These are phyloP conservation scores for Apodemus agrarius DNA, from an alignment of 2,797 vertebrate species.

Conservation along the genomic window DNA sequence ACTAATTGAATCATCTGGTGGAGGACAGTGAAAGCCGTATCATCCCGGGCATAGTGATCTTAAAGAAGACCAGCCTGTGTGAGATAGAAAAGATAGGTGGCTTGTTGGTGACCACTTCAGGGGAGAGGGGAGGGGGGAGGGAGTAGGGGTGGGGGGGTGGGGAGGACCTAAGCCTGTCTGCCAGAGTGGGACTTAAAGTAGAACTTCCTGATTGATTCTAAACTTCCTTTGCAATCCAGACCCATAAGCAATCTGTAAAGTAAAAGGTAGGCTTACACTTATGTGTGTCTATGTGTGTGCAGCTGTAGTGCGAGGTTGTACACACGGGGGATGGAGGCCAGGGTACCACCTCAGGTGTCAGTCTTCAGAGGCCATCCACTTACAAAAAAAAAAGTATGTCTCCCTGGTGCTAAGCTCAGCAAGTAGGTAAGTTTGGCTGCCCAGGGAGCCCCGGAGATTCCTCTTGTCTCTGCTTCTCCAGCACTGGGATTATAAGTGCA, in stretches of 20 bases:
- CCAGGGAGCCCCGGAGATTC: background rate
- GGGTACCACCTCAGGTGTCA: background rate
- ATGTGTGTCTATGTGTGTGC: background rate
- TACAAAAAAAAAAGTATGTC: background rate
- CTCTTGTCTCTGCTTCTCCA: background rate
- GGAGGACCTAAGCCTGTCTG: conserved; percentile 53
- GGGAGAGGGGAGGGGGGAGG: too few relatives aligned
- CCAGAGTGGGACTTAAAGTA: background rate
- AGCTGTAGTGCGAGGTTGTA: background rate
- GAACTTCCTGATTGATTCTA: background rate
- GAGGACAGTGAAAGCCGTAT: conserved; percentile 65
- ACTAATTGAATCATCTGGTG: conserved; percentile 82
- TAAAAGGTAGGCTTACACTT: background rate
- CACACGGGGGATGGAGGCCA: background rate
- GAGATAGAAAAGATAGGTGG: conserved; percentile 76
- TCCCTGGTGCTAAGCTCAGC: background rate
- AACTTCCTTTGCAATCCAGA: background rate
- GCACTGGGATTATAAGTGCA: background rate
- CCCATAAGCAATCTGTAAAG: background rate
- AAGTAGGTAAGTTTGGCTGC: background rate
- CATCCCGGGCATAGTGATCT: conserved; percentile 73
- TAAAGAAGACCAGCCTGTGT: conserved; percentile 78
- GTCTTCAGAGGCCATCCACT: background rate
- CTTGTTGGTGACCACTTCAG: conserved; percentile 64
- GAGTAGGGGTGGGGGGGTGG: background rate